phyloP scores from a whole-genome alignment of 2,797 vertebrate species.

The Rhyacichthys aspro region DNA sequence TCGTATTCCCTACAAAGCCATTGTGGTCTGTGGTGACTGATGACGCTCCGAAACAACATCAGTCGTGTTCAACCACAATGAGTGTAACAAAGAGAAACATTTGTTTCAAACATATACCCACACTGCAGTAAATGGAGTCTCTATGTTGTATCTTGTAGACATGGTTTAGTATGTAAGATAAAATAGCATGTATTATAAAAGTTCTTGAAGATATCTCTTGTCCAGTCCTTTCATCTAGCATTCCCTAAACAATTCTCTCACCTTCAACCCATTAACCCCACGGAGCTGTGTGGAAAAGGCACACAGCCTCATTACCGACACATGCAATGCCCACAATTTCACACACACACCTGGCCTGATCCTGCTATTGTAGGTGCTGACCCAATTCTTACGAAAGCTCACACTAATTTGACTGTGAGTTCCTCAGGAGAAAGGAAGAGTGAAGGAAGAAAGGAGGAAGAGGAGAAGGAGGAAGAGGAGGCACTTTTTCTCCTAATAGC shows the following conservation, averaged over 20 bases:
- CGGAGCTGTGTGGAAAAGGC: constrained; percentile 36
- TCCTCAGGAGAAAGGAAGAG: constrained; percentile 64
- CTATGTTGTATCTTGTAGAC: too few relatives aligned
- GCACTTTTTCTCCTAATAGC: constrained; percentile 63
- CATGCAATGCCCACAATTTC: constrained; percentile 45
- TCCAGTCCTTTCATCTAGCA: constrained; percentile 10
- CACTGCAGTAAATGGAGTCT: too few relatives aligned
- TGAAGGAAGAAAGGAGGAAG: constrained; percentile 32
- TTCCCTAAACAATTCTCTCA: constrained; percentile 40
- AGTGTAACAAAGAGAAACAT: constrained; percentile 11
- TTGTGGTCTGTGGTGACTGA: constrained; percentile 31
- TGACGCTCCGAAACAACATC: constrained; percentile 21
- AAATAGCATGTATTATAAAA: too few relatives aligned
- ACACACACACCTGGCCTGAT: constrained; percentile 60
- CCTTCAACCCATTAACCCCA: constrained; percentile 46
- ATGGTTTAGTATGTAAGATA: too few relatives aligned
- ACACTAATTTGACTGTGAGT: constrained; percentile 75
- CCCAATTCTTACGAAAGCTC: constrained; percentile 73
- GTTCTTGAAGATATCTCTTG: too few relatives aligned
- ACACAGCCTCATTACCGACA: constrained; percentile 50
- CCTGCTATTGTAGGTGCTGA: constrained; percentile 70
- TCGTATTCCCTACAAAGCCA: constrained; percentile 23
- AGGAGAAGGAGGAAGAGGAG: constrained; percentile 24
- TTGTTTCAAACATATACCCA: neutral
- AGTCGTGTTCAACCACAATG: constrained; percentile 17